Evolutionary conservation across 2,113 vertebrate genomes (phyloP).

Genomic region (Sapajus apella): DNA sequence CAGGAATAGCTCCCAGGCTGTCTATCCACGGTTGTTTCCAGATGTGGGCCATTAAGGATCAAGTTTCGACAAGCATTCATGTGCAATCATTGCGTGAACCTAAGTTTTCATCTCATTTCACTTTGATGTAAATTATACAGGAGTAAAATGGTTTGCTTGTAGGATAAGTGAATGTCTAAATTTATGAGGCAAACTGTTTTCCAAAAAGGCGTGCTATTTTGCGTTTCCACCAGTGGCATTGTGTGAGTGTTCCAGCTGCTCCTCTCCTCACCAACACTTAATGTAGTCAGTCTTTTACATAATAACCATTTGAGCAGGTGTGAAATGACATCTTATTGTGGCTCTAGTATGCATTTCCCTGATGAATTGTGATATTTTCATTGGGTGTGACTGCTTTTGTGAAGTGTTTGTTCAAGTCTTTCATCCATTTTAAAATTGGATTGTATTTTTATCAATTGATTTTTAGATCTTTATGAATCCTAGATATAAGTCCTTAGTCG

Average conservation of each 20-base stretch:
- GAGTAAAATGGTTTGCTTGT: accelerated
- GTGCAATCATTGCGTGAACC: not conserved
- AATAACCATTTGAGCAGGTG: accelerated
- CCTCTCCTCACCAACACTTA: accelerated
- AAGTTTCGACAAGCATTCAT: accelerated
- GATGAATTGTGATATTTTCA: accelerated
- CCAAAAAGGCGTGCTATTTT: accelerated
- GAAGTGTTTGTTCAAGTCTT: not conserved
- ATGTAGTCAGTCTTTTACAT: accelerated
- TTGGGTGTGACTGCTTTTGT: too few relatives aligned
- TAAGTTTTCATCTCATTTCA: not conserved
- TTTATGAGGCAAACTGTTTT: accelerated
- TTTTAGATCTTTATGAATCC: not conserved
- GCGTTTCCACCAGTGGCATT: accelerated
- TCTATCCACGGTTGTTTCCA: accelerated
- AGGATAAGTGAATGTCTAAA: accelerated
- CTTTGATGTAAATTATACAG: accelerated
- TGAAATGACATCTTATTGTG: accelerated
- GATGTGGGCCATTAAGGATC: accelerated
- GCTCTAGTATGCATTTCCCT: accelerated
- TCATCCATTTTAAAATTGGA: not conserved
- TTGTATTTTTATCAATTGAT: not conserved
- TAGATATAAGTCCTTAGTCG: not conserved
- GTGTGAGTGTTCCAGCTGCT: accelerated
- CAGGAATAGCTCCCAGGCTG: accelerated